A percentile compares a stretch with the other conserved stretches of the same genome.
Conservation (phyloP, 1,140 invertebrate species). For the Whitmania pigra region DNA sequence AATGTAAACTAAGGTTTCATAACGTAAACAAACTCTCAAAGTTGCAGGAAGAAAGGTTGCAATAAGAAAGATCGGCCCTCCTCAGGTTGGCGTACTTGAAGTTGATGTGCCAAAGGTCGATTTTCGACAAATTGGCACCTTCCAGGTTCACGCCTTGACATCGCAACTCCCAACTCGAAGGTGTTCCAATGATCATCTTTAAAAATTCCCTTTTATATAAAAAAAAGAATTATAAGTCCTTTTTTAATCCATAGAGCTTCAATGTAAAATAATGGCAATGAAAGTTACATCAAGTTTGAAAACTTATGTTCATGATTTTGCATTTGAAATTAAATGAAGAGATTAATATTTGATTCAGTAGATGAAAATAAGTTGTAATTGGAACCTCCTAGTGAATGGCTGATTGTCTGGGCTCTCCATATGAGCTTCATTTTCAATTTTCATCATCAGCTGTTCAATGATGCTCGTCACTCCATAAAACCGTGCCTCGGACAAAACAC, state of each 20-base stretch:
- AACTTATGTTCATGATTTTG: neutral
- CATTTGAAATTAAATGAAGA: too few species aligned
- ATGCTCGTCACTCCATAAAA: constrained; percentile 39
- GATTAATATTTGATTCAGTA: too few species aligned
- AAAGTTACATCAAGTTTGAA: neutral
- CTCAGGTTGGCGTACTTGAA: constrained; percentile 91
- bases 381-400: constrained; percentile 49
- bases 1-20: too few species aligned
- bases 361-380: constrained; percentile 48
- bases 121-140: constrained; percentile 71
- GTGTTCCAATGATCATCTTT: constrained; percentile 66
- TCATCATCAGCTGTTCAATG: constrained; percentile 30
- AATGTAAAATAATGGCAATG: neutral
- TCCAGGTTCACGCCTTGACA: constrained; percentile 82
- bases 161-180: constrained; percentile 61
- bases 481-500: constrained; percentile 40
- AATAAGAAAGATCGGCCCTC: constrained; percentile 66
- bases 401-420: constrained; percentile 27
- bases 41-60: constrained; percentile 79
- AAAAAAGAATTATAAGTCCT: neutral
- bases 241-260: neutral
- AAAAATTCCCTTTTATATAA: constrained; percentile 67
- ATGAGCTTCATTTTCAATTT: constrained; percentile 27
- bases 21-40: constrained; percentile 57
- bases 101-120: constrained; percentile 85